Evolutionary conservation across 2,888 invertebrate genomes (phyloP).

Genomic region (Sarcophaga subvicina): DNA sequence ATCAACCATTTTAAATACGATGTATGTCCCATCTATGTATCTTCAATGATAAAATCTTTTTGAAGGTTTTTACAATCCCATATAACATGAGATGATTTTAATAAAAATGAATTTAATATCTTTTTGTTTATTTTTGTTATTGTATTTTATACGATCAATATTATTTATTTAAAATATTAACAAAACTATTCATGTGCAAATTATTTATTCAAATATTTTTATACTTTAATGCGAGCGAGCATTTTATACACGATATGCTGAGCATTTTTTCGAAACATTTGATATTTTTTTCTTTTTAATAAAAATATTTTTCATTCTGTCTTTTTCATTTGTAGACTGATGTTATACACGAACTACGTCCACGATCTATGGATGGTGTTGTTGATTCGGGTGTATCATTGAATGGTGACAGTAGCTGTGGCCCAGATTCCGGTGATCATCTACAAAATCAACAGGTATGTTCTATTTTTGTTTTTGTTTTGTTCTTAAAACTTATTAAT

Average conservation of each 20-base stretch:
- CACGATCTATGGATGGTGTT: slow-evolving; percentile 81
- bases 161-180: slow-evolving; percentile 26
- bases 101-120: not conserved
- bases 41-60: no score
- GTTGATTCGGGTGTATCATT: slow-evolving; percentile 80
- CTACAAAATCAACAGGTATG: slow-evolving; percentile 79
- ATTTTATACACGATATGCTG: not conserved
- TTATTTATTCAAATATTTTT: slow-evolving; percentile 11
- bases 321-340: slow-evolving; percentile 76
- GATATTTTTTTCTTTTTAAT: not conserved
- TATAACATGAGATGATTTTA: not conserved
- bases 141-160: not conserved
- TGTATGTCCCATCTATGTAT: no score
- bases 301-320: slow-evolving; percentile 32
- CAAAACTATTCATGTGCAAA: slow-evolving; percentile 12
- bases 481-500: not conserved
- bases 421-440: slow-evolving; percentile 78
- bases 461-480: not conserved
- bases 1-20: no score
- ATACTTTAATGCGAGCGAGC: not conserved
- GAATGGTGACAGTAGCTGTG: slow-evolving; percentile 79
- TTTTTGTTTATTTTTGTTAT: not conserved
- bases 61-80: no score
- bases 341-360: slow-evolving; percentile 79
- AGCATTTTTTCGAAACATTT: not conserved